Evolutionary conservation across 2,113 vertebrate genomes (phyloP).

Genomic region (Festucalex cinctus): DNA sequence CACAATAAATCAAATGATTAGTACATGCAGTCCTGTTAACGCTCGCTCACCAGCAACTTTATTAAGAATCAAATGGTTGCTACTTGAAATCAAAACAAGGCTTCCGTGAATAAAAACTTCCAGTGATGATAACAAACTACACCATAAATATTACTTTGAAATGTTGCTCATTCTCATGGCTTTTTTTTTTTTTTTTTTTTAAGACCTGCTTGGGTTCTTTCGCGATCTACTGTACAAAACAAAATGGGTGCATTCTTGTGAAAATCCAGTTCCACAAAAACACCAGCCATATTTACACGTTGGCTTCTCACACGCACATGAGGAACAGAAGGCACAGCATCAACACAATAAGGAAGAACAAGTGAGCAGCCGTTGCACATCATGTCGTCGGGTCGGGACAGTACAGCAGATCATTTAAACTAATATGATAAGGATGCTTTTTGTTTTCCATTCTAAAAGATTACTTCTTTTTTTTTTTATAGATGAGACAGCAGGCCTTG

Average conservation of each 20-base stretch:
- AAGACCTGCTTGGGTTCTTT: conserved; percentile 66
- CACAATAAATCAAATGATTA: conserved; percentile 40
- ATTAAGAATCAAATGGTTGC: conserved; percentile 21
- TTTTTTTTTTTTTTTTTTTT: conserved; percentile 56
- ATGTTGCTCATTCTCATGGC: conserved; percentile 33
- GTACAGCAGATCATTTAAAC: background rate
- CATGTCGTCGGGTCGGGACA: background rate
- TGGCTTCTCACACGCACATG: conserved; percentile 34
- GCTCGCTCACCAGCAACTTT: conserved; percentile 7
- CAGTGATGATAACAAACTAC: conserved; percentile 55
- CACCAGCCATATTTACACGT: conserved; percentile 57
- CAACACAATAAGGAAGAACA: background rate
- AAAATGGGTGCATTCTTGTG: conserved; percentile 51
- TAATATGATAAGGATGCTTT: background rate
- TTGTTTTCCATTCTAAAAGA: background rate
- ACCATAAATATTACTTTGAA: conserved; percentile 63
- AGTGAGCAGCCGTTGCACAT: background rate
- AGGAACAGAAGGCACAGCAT: conserved; percentile 61
- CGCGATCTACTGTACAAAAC: conserved; percentile 61
- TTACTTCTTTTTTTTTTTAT: conserved; percentile 35
- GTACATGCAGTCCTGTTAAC: conserved; percentile 21
- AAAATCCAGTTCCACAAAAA: conserved; percentile 72
- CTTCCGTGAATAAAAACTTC: conserved; percentile 44
- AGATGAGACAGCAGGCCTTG: conserved; percentile 18
- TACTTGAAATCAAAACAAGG: conserved; percentile 7